Evolutionary conservation across 2,113 vertebrate genomes (phyloP).

Genomic region (Colinus virginianus): DNA sequence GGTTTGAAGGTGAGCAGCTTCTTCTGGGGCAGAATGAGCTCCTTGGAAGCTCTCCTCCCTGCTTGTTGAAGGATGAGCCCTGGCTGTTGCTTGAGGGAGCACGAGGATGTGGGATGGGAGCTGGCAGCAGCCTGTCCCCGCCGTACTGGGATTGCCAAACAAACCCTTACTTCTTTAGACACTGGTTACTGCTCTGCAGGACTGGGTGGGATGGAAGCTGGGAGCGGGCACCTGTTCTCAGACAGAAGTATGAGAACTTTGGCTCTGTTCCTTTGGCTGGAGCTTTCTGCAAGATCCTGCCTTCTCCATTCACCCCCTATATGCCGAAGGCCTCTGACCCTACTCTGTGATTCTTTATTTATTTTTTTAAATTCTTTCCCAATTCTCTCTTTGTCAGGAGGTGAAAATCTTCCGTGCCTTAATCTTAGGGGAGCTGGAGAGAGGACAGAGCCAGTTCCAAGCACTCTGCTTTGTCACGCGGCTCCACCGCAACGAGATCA

Average conservation of each 20-base stretch:
- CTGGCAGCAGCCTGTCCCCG: background rate
- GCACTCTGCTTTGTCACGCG: slow-evolving; percentile 92
- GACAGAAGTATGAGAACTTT: background rate
- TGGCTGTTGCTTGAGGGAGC: background rate
- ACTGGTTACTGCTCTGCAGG: background rate
- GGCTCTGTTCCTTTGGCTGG: background rate
- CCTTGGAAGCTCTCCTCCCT: background rate
- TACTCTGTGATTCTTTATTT: background rate
- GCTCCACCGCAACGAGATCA: slow-evolving; percentile 94
- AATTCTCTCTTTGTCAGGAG: slow-evolving; percentile 76
- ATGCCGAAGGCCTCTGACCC: background rate
- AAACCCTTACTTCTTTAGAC: background rate
- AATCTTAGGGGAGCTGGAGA: slow-evolving; percentile 95
- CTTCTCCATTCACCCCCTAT: rapidly evolving
- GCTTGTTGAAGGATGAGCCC: background rate
- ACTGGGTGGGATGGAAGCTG: background rate
- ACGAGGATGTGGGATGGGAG: background rate
- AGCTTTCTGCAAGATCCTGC: background rate
- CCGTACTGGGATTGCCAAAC: background rate
- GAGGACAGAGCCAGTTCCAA: slow-evolving; percentile 97
- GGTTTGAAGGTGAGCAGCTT: background rate
- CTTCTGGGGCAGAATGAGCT: background rate
- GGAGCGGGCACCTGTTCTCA: background rate
- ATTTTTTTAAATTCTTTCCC: background rate
- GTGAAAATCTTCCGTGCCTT: slow-evolving; percentile 97